Conservation (phyloP, 2,888 invertebrate species). For the Marronus borbonicus region DNA sequence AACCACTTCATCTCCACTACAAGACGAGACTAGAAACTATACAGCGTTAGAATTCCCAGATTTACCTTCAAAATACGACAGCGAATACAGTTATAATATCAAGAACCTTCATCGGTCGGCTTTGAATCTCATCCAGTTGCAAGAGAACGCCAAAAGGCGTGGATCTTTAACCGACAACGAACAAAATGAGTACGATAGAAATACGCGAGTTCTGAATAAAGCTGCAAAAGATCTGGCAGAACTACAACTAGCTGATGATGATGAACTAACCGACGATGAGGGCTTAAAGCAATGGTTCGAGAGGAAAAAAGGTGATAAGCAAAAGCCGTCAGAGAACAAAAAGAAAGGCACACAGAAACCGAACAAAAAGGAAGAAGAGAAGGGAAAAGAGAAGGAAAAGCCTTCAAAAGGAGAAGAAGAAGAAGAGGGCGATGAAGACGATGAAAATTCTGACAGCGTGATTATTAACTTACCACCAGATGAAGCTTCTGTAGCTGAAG, state of each 20-base stretch:
- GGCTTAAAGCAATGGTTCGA: slow-evolving; percentile 64
- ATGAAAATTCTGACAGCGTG: slow-evolving; percentile 68
- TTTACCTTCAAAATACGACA: slow-evolving; percentile 63
- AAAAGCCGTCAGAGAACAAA: slow-evolving; percentile 53
- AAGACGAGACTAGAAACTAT: slow-evolving; percentile 34
- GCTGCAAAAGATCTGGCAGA: slow-evolving; percentile 65
- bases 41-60: slow-evolving; percentile 65
- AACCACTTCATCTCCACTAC: slow-evolving; percentile 51
- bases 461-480: slow-evolving; percentile 73
- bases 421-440: slow-evolving; percentile 63
- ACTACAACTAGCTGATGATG: slow-evolving; percentile 62
- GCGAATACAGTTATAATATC: slow-evolving; percentile 73
- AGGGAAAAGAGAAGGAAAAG: slow-evolving; percentile 57
- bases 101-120: slow-evolving; percentile 75
- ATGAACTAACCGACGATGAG: slow-evolving; percentile 58
- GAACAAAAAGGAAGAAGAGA: slow-evolving; percentile 54
- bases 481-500: slow-evolving; percentile 81
- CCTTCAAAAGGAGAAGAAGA: slow-evolving; percentile 56
- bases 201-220: slow-evolving; percentile 69
- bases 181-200: slow-evolving; percentile 74
- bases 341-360: slow-evolving; percentile 43
- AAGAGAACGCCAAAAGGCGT: slow-evolving; percentile 75
- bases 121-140: slow-evolving; percentile 74
- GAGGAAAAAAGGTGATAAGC: slow-evolving; percentile 51
- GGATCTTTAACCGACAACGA: slow-evolving; percentile 74